Evolutionary conservation across 2,888 invertebrate genomes (phyloP), one percentile per base, ranked within the genome.

Genomic region (Kryphioiulus occultus): DNA sequence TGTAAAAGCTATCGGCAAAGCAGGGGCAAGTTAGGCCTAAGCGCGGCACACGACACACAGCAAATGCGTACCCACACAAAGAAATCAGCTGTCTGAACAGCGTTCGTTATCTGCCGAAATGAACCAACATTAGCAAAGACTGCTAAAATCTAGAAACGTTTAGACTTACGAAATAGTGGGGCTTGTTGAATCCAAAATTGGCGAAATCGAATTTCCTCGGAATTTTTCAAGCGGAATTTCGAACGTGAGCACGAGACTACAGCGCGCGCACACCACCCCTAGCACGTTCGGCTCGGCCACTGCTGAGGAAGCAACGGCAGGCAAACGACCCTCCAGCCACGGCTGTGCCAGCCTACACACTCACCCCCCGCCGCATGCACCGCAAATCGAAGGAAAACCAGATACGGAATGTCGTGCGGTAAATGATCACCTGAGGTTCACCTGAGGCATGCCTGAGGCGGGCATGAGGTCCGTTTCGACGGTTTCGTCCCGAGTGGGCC

Each of bases 1-100:
- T 12, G 30, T 22, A 12, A 78, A 78, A 15, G 30, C 78, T 10
- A 78, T 26, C 30, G 78, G 78, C 15, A 30, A 78, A n/a, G n/a
- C n/a, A n/a, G n/a, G n/a, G n/a, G n/a, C n/a, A n/a, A 30, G 78
- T 78, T 78, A 78, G 78, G 78, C 78, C 78, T 78, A 78, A 68
- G 7, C 12, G 68, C 68, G 1, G 68, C 26, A 15, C 47, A 3
- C 4, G 78, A 26, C 26, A 26, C 68, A 30, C 78, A 2, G 22
- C 2, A 78, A 78, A 78, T 78, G 78, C 78, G 78, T 78, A 78
- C 78, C 78, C 78, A 78, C 78, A 78, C 78, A 78, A 78, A 78
- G 78, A 78, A 78, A 78, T 78, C 78, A 78, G 78, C 78, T 78
- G 78, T 78, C 78, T 26, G 22, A 78, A 78, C 30, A 30, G 1